Evolutionary conservation across 2,797 vertebrate genomes (phyloP), one percentile per base, ranked within the genome.

Genomic region (Phataginus tetradactyla): DNA sequence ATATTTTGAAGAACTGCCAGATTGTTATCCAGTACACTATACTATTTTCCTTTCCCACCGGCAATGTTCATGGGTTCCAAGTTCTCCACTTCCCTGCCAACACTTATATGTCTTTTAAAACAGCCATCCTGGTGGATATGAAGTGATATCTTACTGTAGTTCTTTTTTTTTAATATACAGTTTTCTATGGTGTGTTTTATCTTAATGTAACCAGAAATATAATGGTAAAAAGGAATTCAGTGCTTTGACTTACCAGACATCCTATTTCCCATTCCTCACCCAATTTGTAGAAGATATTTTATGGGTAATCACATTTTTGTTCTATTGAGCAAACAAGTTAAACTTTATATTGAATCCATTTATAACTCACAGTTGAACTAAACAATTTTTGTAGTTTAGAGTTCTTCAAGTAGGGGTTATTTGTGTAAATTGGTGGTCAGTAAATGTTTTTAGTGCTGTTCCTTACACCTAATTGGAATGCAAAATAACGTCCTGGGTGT

Each of bases 391-490:
- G 14, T 69, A 77, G 14, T 53, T 86, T 90, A 91, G 68, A 13
- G 3, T 83, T 92, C 45, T 87, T 95, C 61, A 68, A 59, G 61
- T 81, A 86, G 55, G 39, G 88, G 5, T 63, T 83, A 86, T 37
- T 64, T 83, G 9, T 95, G 20, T 90, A 90, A 92, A 83, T 83
- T 78, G n/a, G 5, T 72, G 29, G 37, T 39, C 91, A 86, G 29
- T 93, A 68, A 95, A 89, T 95, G 27, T 18, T 39, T 86, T 90
- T 74, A 51, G 57, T 72, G 8, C 29, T 64, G 23, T 89, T 45
- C 68, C 89, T 92, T 93, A 86, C n/a, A 49, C 21, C 21, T 95
- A 77, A 81, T 59, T 91, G 59, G 51, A 69, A 95, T 92, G 37
- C 57, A 86, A 37, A 93, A 59, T 79, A 10, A 53, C 63, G 34